phyloP scores from a whole-genome alignment of 92 coral and sea anemone species.

The Diadumene lineata region DNA sequence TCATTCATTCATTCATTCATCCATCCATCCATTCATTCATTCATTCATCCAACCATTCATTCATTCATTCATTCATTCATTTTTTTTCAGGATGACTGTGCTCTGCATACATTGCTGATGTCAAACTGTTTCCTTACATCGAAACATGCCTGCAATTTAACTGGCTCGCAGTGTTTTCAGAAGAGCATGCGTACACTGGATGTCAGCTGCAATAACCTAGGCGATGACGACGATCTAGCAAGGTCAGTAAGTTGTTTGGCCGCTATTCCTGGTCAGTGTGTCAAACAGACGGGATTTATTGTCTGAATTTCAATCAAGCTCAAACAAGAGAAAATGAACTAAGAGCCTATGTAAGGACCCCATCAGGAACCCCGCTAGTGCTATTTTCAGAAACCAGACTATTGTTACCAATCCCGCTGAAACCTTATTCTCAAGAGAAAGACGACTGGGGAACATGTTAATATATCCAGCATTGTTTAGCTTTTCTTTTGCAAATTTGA shows the following conservation, averaged over 20 bases:
- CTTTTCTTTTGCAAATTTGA: too few species aligned
- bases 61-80: not conserved
- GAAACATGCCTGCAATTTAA: slow-evolving; percentile 36
- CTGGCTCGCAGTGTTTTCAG: slow-evolving; percentile 26
- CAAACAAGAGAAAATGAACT: too few species aligned
- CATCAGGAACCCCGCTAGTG: too few species aligned
- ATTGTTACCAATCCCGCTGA: too few species aligned
- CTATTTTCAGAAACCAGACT: too few species aligned
- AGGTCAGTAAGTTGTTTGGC: slow-evolving; percentile 37
- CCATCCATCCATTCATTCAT: too few species aligned
- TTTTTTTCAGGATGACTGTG: slow-evolving; percentile 53
- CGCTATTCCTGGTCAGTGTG: not conserved
- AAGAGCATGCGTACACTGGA: slow-evolving; percentile 54
- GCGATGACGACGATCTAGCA: slow-evolving; percentile 46
- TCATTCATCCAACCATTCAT: not conserved
- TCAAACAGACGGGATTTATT: not conserved
- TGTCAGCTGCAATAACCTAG: slow-evolving; percentile 71
- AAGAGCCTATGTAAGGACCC: too few species aligned
- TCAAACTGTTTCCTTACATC: slow-evolving; percentile 59
- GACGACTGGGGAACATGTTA: too few species aligned
- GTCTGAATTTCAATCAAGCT: not conserved
- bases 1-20: too few species aligned
- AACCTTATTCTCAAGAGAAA: too few species aligned
- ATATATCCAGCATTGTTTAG: too few species aligned
- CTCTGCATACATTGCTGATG: slow-evolving; percentile 51